phyloP scores from a whole-genome alignment of 2,797 vertebrate genomes.

The Glossophaga mutica region DNA sequence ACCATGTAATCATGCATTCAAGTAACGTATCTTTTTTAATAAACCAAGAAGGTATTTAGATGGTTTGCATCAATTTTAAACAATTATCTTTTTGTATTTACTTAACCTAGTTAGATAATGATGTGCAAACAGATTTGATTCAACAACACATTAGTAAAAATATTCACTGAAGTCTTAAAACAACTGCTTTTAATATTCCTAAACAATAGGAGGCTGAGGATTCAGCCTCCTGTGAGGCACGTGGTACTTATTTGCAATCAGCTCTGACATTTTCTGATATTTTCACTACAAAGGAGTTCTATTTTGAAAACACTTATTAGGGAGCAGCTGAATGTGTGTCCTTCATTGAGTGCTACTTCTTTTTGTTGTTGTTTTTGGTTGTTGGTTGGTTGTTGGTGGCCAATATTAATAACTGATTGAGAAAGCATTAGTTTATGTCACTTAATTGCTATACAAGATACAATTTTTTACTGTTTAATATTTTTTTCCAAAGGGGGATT shows the following conservation, averaged over 20 bases:
- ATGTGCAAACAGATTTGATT: slow-evolving; percentile 52
- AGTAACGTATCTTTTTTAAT: slow-evolving; percentile 13
- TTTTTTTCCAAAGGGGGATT: slow-evolving; percentile 35
- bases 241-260: neutral
- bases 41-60: slow-evolving; percentile 37
- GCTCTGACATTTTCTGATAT: slow-evolving; percentile 48
- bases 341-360: neutral
- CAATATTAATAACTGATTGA: slow-evolving; percentile 27
- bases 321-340: neutral
- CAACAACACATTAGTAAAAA: slow-evolving; percentile 52
- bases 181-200: slow-evolving; percentile 31
- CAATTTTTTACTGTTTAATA: slow-evolving; percentile 42
- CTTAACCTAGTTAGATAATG: slow-evolving; percentile 48
- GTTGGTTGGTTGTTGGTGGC: neutral
- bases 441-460: neutral
- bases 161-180: slow-evolving; percentile 24
- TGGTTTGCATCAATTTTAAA: slow-evolving; percentile 39
- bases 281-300: slow-evolving; percentile 35
- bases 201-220: neutral
- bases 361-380: neutral
- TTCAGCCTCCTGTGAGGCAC: slow-evolving; percentile 34
- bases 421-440: neutral
- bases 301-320: slow-evolving; percentile 54
- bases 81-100: slow-evolving; percentile 58
- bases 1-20: neutral